These are phyloP conservation scores for Cenopis cana DNA, from an alignment of 2,888 invertebrate genomes.

Conservation along the genomic window DNA sequence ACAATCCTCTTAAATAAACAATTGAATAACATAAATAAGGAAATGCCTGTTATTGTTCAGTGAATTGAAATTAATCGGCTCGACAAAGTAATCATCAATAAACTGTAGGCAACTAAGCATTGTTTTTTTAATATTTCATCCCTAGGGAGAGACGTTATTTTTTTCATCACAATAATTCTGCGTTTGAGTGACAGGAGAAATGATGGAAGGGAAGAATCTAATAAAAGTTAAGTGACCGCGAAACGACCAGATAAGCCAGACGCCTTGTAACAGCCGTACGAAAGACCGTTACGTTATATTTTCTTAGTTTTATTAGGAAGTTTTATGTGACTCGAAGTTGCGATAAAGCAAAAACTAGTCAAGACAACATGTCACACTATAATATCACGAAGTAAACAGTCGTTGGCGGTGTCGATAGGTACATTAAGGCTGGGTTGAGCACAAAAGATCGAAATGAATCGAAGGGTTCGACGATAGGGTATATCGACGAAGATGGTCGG, in stretches of 20 bases:
- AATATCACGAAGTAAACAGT: slow-evolving; percentile 10
- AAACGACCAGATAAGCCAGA: slow-evolving; percentile 43
- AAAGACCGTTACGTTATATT: slow-evolving; percentile 24
- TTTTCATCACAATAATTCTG: slow-evolving; percentile 40
- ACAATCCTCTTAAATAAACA: too few species aligned
- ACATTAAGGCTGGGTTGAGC: slow-evolving; percentile 33
- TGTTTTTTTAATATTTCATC: background rate
- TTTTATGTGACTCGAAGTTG: background rate
- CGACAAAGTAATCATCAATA: background rate
- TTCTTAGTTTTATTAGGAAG: slow-evolving; percentile 20
- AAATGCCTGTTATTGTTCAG: too few species aligned
- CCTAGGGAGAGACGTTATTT: slow-evolving; percentile 2
- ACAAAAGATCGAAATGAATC: slow-evolving; percentile 41
- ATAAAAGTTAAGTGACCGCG: slow-evolving; percentile 45
- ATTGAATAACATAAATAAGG: too few species aligned
- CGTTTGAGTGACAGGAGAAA: slow-evolving; percentile 40
- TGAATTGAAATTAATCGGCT: background rate
- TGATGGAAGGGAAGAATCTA: slow-evolving; percentile 42
- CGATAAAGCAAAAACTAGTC: slow-evolving; percentile 1
- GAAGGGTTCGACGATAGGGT: slow-evolving; percentile 38
- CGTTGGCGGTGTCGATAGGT: slow-evolving; percentile 18
- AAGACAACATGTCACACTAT: slow-evolving; percentile 18
- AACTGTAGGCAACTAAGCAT: background rate
- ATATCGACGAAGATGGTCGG: slow-evolving; percentile 30
- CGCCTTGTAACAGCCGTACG: slow-evolving; percentile 35